Evolutionary conservation across 2,797 vertebrate species (phyloP), one percentile per base, ranked within the genome.

Genomic region (Pteropus rufus): DNA sequence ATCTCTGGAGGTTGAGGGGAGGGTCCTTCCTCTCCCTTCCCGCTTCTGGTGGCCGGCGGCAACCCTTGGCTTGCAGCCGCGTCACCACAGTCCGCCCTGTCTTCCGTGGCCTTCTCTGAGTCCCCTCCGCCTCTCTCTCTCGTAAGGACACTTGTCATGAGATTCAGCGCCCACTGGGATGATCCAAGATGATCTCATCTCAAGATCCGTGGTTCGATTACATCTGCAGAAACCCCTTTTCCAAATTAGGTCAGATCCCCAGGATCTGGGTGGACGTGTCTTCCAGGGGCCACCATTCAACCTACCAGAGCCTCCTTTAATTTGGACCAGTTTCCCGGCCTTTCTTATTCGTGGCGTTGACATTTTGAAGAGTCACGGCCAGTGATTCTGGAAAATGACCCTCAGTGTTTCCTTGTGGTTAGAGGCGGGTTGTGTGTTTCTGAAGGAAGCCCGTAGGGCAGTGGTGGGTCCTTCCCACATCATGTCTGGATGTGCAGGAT

Each of bases 401-500:
- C 31, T 31, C 6, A 0, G 23, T 26, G 44, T 65, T 18, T 46
- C 67, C 77, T 67, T 0, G 0, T 6, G 86, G 70, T 36, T 10
- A 54, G 67, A 58, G 67, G 46, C 7, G 3, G 52, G 44, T n/a
- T 41, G 44, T 52, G 34, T 41, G 49, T 16, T 19, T 21, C 58
- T 49, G 41, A 39, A 24, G 52, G 29, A 46, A 49, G 65, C 31
- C 24, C 79, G 0, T 0, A 0, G 62, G 26, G 44, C 29, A 0
- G n/a, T 24, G 41, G 12, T 18, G 67, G 39, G 79, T 54, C 67
- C 79, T 54, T 46, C 49, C 19, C 2, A 14, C 5, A 0, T 36
- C 3, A 0, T 9, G 0, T 56, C 36, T 21, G 31, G 36, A 56
- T 46, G 52, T 3, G 15, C 49, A 1, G 0, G 0, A 9, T 4